Evolutionary conservation across 2,888 invertebrate genomes (phyloP), one percentile per base, ranked within the genome.

Genomic region (Myathropa florea): DNA sequence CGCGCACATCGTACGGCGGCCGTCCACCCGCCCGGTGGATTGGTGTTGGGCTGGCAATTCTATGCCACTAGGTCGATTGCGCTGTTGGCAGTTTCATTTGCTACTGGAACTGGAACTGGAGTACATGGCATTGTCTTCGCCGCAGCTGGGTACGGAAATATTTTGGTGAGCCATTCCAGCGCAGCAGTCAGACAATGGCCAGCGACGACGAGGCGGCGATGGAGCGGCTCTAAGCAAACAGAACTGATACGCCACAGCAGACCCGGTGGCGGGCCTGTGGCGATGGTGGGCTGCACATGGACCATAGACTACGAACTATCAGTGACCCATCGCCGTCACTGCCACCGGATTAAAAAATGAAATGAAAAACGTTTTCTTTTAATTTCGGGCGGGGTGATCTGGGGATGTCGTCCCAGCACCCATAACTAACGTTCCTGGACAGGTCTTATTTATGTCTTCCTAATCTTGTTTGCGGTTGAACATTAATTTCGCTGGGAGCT

Each of bases 41-140:
- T 77, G 77, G 55, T 55, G 73, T 65, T 61, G 59, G 70, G 23
- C 77, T 78, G 85, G 85, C 78, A 83, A 78, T 83, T 86, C 85
- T 83, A 30, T 83, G 85, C 78, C 78, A 82, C 85, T 86, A 73
- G 85, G 85, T 86, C 85, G 85, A 82, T 78, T 86, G 73, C 60
- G 67, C 72, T 82, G 57, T 84, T 82, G 64, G 65, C 46, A 33
- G 24, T 60, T 65, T 39, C 68, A 79, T 71, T 59, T 53, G 33
- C 46, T 26, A 77, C 61, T 24, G 12, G 39, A 57, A 70, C 33
- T 24, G 12, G 39, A 57, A 77, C 46, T 82, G 39, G 72, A 77
- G 70, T 73, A 53, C 68, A 70, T 55, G 76, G 61, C 24, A 26
- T 72, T 81, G 67, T 71, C 53, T 64, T 76, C 75, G 14, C 39